A percentile compares a stretch with the other conserved stretches of the same genome.
Conservation (phyloP, 2,888 invertebrate species). For the Ennomos quercinarius region DNA sequence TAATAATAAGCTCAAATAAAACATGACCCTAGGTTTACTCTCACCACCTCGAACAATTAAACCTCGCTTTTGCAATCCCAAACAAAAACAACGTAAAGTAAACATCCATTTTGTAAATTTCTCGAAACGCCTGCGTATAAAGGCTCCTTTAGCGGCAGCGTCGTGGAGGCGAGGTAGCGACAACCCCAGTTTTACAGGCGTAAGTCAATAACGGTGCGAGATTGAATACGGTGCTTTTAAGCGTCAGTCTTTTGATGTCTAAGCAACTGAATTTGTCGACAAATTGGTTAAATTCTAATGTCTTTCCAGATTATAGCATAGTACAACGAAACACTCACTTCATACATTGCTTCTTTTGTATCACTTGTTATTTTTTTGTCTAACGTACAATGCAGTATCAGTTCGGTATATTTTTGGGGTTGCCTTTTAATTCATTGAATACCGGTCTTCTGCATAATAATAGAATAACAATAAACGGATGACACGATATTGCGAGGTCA, state of each 20-base stretch:
- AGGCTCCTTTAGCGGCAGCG: constrained; percentile 29
- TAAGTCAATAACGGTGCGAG: constrained; percentile 21
- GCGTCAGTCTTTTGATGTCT: background rate
- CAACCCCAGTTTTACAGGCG: constrained; percentile 33
- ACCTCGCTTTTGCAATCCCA: constrained; percentile 8
- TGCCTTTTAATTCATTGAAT: too few species aligned
- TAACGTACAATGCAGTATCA: too few species aligned
- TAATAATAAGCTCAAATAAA: constrained; percentile 4
- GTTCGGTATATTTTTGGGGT: too few species aligned
- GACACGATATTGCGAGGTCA: too few species aligned
- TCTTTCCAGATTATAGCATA: too few species aligned
- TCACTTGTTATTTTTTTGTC: too few species aligned
- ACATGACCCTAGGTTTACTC: constrained; percentile 1
- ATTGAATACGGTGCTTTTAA: constrained; percentile 33
- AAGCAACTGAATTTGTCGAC: too few species aligned
- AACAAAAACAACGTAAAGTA: constrained; percentile 14
- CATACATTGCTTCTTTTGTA: too few species aligned
- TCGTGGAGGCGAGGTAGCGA: constrained; percentile 23
- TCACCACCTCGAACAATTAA: constrained; percentile 7
- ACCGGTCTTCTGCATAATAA: too few species aligned
- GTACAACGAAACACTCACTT: too few species aligned
- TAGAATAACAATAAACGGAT: too few species aligned
- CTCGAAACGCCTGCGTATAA: constrained; percentile 27
- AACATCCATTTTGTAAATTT: constrained; percentile 18
- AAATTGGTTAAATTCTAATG: too few species aligned